Conservation (phyloP, 2,113 vertebrate species). For the pig (Sus scrofa) region T2T-Sscrofa CM000830.6:114532501-114533000, state of each 20-base stretch:
- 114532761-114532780: background rate
- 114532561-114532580: background rate
- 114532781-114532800: background rate
- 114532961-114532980: background rate
- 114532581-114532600: background rate
- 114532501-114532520: background rate
- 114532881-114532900: background rate
- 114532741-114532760: background rate
- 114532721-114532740: background rate
- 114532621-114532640: background rate
- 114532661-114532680: background rate
- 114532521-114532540: background rate
- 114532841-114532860: background rate
- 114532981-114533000: background rate
- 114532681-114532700: background rate
- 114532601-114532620: background rate
- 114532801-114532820: background rate
- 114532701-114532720: background rate
- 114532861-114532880: background rate
- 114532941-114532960: background rate
- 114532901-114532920: background rate
- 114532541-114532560: background rate
- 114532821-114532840: background rate
- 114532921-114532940: background rate
- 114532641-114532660: background rate